These are phyloP conservation scores for Drosophila testacea DNA, from an alignment of 2,888 invertebrate genomes.

Conservation along the genomic window DNA sequence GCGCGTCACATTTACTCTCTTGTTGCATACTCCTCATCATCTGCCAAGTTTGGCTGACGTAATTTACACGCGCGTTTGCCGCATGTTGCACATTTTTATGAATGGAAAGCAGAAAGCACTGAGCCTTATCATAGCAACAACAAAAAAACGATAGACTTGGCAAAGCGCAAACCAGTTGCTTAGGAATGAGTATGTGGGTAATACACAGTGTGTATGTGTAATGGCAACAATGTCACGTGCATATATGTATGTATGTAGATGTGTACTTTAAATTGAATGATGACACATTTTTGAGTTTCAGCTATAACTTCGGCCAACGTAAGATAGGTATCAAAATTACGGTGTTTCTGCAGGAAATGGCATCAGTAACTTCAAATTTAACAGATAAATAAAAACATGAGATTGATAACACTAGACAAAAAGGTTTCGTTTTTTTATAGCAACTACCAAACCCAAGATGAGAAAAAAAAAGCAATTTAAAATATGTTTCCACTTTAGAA, in stretches of 20 bases:
- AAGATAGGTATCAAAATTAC: background rate
- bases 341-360: too few relatives aligned
- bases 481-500: too few relatives aligned
- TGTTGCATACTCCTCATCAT: constrained; percentile 18
- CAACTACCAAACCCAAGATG: too few relatives aligned
- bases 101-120: constrained; percentile 64
- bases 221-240: too few relatives aligned
- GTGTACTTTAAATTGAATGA: background rate
- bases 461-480: too few relatives aligned
- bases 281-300: background rate
- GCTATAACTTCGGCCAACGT: background rate
- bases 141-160: constrained; percentile 14
- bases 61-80: constrained; percentile 65
- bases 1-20: constrained; percentile 29
- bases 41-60: constrained; percentile 63
- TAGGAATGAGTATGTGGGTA: background rate
- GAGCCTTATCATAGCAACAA: constrained; percentile 15
- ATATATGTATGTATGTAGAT: too few relatives aligned
- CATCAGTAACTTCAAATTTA: too few relatives aligned
- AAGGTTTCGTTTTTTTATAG: too few relatives aligned
- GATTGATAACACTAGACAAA: too few relatives aligned
- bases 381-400: too few relatives aligned
- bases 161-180: constrained; percentile 6
- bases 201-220: too few relatives aligned
- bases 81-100: constrained; percentile 73